Conservation (phyloP, 2,113 vertebrate genomes). For the Neotragus pygmaeus region DNA sequence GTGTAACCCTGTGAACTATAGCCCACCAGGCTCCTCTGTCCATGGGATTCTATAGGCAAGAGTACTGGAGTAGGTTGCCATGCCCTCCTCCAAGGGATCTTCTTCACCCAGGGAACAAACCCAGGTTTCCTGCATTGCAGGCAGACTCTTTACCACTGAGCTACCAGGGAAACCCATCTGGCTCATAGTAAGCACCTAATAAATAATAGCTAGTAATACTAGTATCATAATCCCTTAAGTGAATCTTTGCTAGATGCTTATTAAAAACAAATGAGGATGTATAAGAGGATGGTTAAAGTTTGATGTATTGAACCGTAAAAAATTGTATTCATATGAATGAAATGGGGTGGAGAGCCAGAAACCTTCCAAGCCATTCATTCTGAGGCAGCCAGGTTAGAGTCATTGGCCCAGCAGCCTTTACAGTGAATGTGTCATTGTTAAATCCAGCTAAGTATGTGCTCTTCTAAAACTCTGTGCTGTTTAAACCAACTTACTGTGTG, state of each 20-base stretch:
- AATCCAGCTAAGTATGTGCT: neutral
- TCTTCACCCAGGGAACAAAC: no score
- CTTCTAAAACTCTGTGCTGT: neutral
- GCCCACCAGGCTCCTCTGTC: neutral
- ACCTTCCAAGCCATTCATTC: neutral
- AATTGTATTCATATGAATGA: neutral
- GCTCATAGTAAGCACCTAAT: neutral
- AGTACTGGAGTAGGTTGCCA: neutral
- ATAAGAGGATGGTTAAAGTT: neutral
- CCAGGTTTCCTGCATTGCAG: neutral
- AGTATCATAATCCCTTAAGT: slow-evolving; percentile 10
- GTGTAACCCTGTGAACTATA: neutral
- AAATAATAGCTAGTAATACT: neutral
- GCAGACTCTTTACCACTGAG: neutral
- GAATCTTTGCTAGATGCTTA: neutral
- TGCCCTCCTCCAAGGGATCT: neutral
- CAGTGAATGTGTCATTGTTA: neutral
- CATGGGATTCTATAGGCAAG: neutral
- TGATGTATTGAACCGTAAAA: neutral
- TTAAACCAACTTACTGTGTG: no score
- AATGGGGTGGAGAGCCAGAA: neutral
- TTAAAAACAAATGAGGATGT: neutral
- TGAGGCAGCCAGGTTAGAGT: neutral
- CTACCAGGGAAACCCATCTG: neutral
- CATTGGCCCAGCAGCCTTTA: neutral